Evolutionary conservation across 1,140 invertebrate genomes (phyloP), one percentile per base, ranked within the genome.

Genomic region (Atta texana): DNA sequence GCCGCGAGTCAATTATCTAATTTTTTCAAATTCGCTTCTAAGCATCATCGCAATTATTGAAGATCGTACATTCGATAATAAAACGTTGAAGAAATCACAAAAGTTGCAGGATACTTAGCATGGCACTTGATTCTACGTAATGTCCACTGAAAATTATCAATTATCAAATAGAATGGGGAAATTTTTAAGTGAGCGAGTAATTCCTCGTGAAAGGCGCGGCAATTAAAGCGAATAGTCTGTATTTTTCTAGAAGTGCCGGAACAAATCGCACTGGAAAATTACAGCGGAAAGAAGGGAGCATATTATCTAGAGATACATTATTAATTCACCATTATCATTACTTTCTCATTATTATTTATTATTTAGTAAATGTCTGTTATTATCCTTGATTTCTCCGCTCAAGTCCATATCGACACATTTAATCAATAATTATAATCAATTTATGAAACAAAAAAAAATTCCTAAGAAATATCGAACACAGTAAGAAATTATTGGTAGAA

Each of bases 141-240:
- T 16, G 12, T 21, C 4, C 28, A 10, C 31, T 63, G 3, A 3
- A 21, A 44, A 66, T 78, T 78, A 16, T 16, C 8, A 77, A 85
- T 85, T 78, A 68, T 76, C 21, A 44, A 31, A 66, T 85, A 85
- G 31, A 77, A 85, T 28, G 14, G 49, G 34, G 74, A 85, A 85
- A 85, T 78, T 78, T 78, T 78, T 78, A 78, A 85, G 49, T 21
- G 12, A 39, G 61, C 82, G 51, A 44, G 18, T 84, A 74, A 84
- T 75, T 84, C 28, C 80, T 84, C 80, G 80, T 84, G 80, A 84
- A 84, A 84, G 69, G 80, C 80, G 80, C 80, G 55, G 80, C 80
- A 84, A 84, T 84, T 84, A 84, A 84, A 68, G 57, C 80, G 69
- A 63, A 69, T 51, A 75, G 57, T 44, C 55, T 49, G 69, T 44